Conservation (phyloP, 1,140 invertebrate genomes). For the Drosophila punjabiensis region DNA sequence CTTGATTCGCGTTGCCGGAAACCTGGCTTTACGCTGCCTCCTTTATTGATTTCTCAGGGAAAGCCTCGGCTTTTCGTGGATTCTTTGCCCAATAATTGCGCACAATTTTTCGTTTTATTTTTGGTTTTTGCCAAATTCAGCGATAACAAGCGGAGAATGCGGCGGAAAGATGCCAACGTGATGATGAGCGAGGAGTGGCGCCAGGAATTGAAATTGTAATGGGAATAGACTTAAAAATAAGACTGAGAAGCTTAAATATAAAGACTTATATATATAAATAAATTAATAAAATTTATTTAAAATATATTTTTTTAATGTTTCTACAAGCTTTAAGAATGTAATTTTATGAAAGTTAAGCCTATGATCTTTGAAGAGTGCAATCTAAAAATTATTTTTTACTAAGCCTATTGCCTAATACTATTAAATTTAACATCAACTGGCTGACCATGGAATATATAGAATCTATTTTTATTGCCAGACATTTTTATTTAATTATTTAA, state of each 20-base stretch:
- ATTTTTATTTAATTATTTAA: background rate
- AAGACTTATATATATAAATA: background rate
- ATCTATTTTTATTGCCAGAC: background rate
- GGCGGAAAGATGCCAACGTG: constrained; percentile 11
- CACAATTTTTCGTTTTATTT: constrained; percentile 31
- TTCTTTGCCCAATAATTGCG: constrained; percentile 63
- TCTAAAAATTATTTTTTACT: too few species aligned
- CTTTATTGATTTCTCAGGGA: constrained; percentile 53
- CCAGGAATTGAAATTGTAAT: background rate
- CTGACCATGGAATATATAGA: background rate
- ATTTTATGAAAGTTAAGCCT: background rate
- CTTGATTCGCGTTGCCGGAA: constrained; percentile 64
- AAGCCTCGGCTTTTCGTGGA: constrained; percentile 40
- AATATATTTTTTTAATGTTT: background rate
- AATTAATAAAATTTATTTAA: background rate
- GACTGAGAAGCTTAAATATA: background rate
- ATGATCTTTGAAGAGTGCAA: too few species aligned
- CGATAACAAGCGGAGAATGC: constrained; percentile 56
- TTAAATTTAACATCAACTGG: background rate
- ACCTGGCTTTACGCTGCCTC: constrained; percentile 47
- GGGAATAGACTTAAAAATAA: constrained; percentile 5
- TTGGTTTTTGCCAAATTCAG: constrained; percentile 61
- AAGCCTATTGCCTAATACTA: too few species aligned
- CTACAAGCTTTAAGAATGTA: too few species aligned
- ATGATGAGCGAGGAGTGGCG: constrained; percentile 24